phyloP scores from a whole-genome alignment of 2,113 vertebrate genomes.

The Poeciliopsis turrubarensis region DNA sequence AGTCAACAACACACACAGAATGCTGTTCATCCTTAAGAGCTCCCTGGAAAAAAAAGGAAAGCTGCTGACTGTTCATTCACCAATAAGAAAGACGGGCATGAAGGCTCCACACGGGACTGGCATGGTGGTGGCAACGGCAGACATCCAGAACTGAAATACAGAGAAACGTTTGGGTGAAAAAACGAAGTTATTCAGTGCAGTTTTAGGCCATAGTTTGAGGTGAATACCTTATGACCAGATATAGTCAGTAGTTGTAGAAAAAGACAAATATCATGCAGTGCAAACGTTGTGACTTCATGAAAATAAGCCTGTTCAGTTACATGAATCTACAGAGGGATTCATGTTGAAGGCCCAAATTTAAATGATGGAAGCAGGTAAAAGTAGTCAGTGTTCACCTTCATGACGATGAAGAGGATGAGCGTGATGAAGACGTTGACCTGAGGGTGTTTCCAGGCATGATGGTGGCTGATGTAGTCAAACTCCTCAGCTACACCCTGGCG shows the following conservation, averaged over 20 bases:
- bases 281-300: neutral
- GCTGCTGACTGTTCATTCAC: constrained; percentile 74
- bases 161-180: neutral
- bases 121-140: constrained; percentile 96
- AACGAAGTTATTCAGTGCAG: neutral
- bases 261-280: neutral
- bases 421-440: constrained; percentile 94
- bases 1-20: constrained; percentile 27
- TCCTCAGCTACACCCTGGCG: constrained; percentile 89
- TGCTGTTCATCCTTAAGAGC: neutral
- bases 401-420: constrained; percentile 93
- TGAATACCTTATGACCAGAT: neutral
- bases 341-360: too few relatives aligned
- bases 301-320: too few relatives aligned
- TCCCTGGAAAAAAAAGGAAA: constrained; percentile 1
- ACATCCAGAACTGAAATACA: constrained; percentile 95
- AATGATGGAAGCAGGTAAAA: neutral
- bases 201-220: neutral
- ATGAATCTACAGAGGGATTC: too few relatives aligned
- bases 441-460: constrained; percentile 92
- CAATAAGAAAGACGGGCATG: constrained; percentile 98
- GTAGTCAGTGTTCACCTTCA: constrained; percentile 85
- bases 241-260: neutral
- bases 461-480: constrained; percentile 86
- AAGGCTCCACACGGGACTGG: constrained; percentile 97